Base-by-base conservation (phyloP, 1,140 invertebrate genomes). In the Drosophila funebris region DNA sequence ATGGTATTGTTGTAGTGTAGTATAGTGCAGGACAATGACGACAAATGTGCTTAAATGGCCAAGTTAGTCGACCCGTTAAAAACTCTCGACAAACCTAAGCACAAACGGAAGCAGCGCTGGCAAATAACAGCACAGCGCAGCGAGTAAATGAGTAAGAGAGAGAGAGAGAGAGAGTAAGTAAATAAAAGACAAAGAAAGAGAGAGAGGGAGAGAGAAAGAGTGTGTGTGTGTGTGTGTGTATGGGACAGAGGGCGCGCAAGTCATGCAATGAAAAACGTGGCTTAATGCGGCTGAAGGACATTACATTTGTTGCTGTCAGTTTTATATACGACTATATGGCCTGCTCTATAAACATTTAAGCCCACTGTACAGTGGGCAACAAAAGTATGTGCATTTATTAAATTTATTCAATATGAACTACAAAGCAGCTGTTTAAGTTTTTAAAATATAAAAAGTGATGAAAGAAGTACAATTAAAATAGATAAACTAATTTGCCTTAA, bases 31-130 rank as follows among this genome's bases (percentile, higher is more conserved):
- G 50, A 76, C 73, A 76, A 76, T 79, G 80, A 85, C 82, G 82
- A 87, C 81, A 85, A 85, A 85, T 85, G 81, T 85, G 81, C 82
- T 85, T 85, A 85, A 85, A 85, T 87, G 81, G 78, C 78, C 81
- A 79, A 82, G 79, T 82, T 82, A 76, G 79, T 68, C 78, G 82
- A 72, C 20, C 78, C 82, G 85, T 73, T 87, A 87, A 85, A 85
- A 85, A 85, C 81, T 81, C 68, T 56, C 46, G 61, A 75, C 76
- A 72, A 73, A 69, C 84, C 81, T 39, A 71, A 71, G 74, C 82
- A 57, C 62, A 85, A 87, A 78, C 81, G 81, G 81, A 85, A 87
- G 73, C 81, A 62, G 58, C 62, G 66, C 74, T 85, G 81, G 81
- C 81, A 85, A 85, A 85, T 85, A 48, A 63, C 63, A 48, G 44